Conservation (phyloP, 2,113 vertebrate species). For the Ahaetulla prasina region DNA sequence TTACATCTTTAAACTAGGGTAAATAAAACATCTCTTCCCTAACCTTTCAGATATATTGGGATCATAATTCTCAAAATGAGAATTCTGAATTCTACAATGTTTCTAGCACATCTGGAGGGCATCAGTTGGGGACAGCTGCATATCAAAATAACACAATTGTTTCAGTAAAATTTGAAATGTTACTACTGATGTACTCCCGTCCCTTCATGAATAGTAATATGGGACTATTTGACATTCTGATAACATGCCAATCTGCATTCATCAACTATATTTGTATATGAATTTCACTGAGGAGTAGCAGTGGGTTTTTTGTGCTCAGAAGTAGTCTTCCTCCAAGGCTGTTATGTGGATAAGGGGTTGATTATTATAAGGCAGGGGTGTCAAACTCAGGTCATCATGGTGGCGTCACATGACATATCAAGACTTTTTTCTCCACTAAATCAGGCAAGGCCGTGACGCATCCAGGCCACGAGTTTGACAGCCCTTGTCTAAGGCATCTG, state of each 20-base stretch:
- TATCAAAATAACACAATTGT: neutral
- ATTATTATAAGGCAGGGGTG: neutral
- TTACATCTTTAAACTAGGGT: conserved; percentile 3
- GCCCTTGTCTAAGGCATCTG: neutral
- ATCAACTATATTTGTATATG: neutral
- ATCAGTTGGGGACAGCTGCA: neutral
- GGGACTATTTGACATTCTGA: neutral
- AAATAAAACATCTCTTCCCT: neutral
- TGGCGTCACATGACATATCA: too few relatives aligned
- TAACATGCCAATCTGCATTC: neutral
- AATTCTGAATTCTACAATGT: neutral
- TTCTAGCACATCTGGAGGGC: neutral
- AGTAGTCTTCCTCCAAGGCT: neutral
- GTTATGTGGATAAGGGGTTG: neutral
- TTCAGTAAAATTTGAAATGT: neutral
- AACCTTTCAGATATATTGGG: neutral
- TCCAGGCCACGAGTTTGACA: too few relatives aligned
- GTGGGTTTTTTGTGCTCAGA: neutral
- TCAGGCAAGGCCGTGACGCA: fast-evolving
- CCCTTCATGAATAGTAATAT: neutral
- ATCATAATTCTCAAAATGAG: neutral
- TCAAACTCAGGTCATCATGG: too few relatives aligned
- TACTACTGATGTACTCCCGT: neutral
- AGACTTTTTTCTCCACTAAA: too few relatives aligned
- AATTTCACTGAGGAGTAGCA: neutral